phyloP scores from a whole-genome alignment of 1,140 invertebrate genomes.

The Diploscapter pachys region DNA sequence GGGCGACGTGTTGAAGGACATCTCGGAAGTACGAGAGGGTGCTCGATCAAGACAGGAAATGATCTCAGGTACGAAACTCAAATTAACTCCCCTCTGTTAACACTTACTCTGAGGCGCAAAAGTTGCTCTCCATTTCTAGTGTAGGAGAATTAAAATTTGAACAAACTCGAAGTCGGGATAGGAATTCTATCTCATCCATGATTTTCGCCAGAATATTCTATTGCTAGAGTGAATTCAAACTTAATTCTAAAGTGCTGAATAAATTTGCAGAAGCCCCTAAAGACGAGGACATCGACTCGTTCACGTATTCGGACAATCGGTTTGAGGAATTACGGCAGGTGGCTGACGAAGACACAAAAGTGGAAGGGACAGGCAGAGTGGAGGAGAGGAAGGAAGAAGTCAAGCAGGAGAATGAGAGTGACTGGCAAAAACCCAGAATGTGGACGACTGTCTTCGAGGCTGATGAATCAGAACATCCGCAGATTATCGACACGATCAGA shows the following conservation, averaged over 20 bases:
- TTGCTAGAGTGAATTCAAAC: neutral
- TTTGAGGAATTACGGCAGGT: slow-evolving; percentile 14
- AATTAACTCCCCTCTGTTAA: too few relatives aligned
- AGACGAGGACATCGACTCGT: slow-evolving; percentile 10
- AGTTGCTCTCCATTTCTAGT: too few relatives aligned
- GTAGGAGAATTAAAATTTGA: too few relatives aligned
- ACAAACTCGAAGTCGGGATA: too few relatives aligned
- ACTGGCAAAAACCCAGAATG: slow-evolving; percentile 16
- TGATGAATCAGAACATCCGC: slow-evolving; percentile 24
- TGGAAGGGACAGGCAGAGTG: slow-evolving; percentile 22
- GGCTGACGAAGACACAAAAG: slow-evolving; percentile 11
- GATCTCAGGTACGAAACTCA: neutral
- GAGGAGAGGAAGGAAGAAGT: slow-evolving; percentile 3
- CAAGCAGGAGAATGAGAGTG: slow-evolving; percentile 4
- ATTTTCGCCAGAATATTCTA: too few relatives aligned
- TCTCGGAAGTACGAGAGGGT: slow-evolving; percentile 12
- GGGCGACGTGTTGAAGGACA: too few relatives aligned
- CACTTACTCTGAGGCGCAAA: too few relatives aligned
- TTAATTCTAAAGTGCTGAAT: neutral
- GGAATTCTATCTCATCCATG: too few relatives aligned
- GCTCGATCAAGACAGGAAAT: slow-evolving; percentile 12
- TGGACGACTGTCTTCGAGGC: slow-evolving; percentile 37
- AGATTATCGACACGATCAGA: neutral
- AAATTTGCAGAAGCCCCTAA: slow-evolving; percentile 6
- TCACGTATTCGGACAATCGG: slow-evolving; percentile 29